Conservation (phyloP, 1,140 invertebrate genomes). For the Drosophila hydei region DNA sequence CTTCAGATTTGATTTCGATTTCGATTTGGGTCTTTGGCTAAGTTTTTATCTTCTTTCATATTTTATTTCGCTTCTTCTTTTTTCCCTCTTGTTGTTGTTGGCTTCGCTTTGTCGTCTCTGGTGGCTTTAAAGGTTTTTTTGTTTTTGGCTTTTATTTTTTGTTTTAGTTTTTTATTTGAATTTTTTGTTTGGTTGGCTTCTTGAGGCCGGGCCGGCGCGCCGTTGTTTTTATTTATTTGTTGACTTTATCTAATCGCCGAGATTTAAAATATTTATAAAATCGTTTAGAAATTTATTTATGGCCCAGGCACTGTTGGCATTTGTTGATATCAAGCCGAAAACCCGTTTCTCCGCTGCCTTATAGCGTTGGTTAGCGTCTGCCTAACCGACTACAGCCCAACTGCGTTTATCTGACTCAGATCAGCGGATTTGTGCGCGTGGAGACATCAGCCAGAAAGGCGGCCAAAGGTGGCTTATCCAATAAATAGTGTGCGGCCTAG, state of each 20-base stretch:
- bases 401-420: constrained; percentile 66
- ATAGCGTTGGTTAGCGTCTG: constrained; percentile 5
- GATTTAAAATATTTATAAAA: constrained; percentile 84
- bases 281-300: constrained; percentile 83
- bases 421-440: constrained; percentile 69
- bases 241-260: constrained; percentile 82
- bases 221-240: constrained; percentile 82
- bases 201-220: constrained; percentile 26
- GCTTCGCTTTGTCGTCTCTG: constrained; percentile 36
- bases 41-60: constrained; percentile 38
- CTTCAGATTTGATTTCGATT: constrained; percentile 50
- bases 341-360: constrained; percentile 62
- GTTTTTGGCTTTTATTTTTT: constrained; percentile 32
- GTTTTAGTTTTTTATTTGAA: constrained; percentile 13
- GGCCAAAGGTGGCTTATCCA: constrained; percentile 15
- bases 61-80: constrained; percentile 21
- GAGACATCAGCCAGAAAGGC: constrained; percentile 9
- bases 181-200: constrained; percentile 44
- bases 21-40: constrained; percentile 40
- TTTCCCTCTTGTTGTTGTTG: constrained; percentile 16
- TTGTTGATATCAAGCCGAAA: constrained; percentile 66
- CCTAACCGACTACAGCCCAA: constrained; percentile 17
- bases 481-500: constrained; percentile 20
- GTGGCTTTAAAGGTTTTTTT: constrained; percentile 17
- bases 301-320: constrained; percentile 73